Evolutionary conservation across 2,113 vertebrate genomes (phyloP).

Genomic region (Oceanodroma tethys): DNA sequence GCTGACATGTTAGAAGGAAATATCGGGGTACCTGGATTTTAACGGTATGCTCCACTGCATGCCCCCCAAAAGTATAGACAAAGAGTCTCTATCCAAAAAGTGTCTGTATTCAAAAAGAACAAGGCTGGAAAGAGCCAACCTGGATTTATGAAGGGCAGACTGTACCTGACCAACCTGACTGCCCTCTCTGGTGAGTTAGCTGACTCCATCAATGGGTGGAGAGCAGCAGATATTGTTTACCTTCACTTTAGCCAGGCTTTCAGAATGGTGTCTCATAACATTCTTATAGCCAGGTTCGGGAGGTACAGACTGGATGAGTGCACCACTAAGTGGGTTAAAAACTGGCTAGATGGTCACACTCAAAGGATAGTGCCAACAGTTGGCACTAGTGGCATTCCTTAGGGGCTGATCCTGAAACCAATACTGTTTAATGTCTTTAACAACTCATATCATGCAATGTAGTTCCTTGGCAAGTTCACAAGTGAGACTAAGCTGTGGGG

Average conservation of each 20-base stretch:
- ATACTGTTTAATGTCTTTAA: not conserved
- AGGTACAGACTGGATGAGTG: not conserved
- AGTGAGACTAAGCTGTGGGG: not conserved
- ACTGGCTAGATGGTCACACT: not conserved
- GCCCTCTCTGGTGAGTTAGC: not conserved
- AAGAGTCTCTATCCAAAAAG: not conserved
- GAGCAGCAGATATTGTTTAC: not conserved
- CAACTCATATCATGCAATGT: not conserved
- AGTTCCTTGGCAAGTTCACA: not conserved
- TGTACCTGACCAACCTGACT: not conserved
- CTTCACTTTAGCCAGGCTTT: not conserved
- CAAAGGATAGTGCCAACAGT: not conserved
- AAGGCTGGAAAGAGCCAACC: not conserved
- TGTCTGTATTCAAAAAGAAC: not conserved
- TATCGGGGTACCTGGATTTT: not conserved
- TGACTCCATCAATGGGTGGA: not conserved
- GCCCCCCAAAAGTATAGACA: not conserved
- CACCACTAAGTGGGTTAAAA: not conserved
- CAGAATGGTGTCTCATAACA: not conserved
- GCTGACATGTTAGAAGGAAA: not conserved
- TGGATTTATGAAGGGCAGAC: not conserved
- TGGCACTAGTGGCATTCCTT: not conserved
- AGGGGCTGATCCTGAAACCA: not conserved
- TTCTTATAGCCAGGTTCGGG: not conserved
- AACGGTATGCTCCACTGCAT: not conserved